Evolutionary conservation across 2,113 vertebrate species (phyloP), one percentile per base, ranked within the genome.

Genomic region (Platichthys stellatus): DNA sequence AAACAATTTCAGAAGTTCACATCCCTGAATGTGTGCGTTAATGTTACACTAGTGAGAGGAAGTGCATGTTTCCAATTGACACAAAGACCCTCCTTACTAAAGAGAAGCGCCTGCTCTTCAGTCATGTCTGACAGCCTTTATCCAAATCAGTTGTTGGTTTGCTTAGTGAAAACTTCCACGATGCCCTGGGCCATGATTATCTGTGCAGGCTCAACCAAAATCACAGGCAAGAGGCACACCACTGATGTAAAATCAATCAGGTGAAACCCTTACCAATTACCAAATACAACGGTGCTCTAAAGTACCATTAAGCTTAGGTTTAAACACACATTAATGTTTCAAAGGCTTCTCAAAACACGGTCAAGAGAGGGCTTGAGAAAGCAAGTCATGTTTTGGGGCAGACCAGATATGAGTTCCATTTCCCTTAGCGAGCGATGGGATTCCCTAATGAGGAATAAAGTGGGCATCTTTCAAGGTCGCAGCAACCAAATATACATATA

Each of bases 241-340:
- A 56, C 47, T 70, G 43, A 69, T 53, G n/a, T 61, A 20, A 23
- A 65, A 78, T 83, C 74, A 73, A 79, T 67, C 26, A 56, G 71
- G 60, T 81, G 47, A 61, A 62, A 75, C 72, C 56, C 71, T 53
- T 23, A 62, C 68, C 60, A 62, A 60, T 79, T 69, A 65, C 54
- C 12, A 63, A 51, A 59, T 53, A 59, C 26, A 71, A 15, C 43
- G 15, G 35, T 13, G 8, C 64, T n/a, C 61, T 17, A 28, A 81
- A 62, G 71, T 15, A 17, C 43, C 45, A 59, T 71, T 31, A 31
- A 47, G 12, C 45, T 43, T n/a, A 23, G 40, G 5, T 62, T 57
- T 72, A 70, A 58, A 56, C 56, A 43, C 49, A 63, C 40, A 18
- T 54, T 54, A 40, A 18, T 67, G 31, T 62, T 57, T 64, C 21